Evolutionary conservation across 2,113 vertebrate genomes (phyloP).

Genomic region (Oreochromis spilurus): DNA sequence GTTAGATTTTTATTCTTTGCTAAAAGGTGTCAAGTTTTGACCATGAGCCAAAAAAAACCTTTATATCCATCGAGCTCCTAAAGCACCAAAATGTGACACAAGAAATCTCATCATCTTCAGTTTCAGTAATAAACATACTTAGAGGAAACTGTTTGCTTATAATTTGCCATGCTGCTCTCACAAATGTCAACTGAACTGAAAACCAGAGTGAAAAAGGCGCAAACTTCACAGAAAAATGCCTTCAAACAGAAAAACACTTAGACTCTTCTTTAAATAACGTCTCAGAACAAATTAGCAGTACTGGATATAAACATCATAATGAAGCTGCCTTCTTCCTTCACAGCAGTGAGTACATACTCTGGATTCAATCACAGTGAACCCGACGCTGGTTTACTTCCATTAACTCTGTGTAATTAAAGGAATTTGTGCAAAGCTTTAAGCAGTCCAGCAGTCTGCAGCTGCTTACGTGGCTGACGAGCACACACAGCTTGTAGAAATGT

Average conservation of each 20-base stretch:
- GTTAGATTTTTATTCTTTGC: neutral
- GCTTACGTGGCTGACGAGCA: neutral
- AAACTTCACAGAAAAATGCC: rapidly evolving
- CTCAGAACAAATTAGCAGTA: neutral
- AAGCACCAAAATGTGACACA: neutral
- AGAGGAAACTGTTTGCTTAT: neutral
- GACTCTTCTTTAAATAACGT: neutral
- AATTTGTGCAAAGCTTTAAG: neutral
- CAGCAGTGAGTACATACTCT: neutral
- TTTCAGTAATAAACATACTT: neutral
- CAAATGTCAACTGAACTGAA: neutral
- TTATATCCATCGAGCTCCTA: rapidly evolving
- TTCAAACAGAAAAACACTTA: neutral
- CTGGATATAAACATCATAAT: neutral
- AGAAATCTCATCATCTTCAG: neutral
- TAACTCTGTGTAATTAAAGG: neutral
- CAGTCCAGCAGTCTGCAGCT: neutral
- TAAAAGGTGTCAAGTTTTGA: neutral
- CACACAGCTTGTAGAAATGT: neutral
- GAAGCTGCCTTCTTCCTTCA: neutral
- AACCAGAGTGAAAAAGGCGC: neutral
- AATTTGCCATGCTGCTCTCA: neutral
- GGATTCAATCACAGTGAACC: neutral
- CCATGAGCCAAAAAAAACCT: rapidly evolving
- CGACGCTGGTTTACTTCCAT: neutral